A percentile compares a stretch with the other conserved stretches of the same genome.
Evolutionary conservation across 92 coral and sea anemone genomes (phyloP).

Genomic region (Phenganax marumi): DNA sequence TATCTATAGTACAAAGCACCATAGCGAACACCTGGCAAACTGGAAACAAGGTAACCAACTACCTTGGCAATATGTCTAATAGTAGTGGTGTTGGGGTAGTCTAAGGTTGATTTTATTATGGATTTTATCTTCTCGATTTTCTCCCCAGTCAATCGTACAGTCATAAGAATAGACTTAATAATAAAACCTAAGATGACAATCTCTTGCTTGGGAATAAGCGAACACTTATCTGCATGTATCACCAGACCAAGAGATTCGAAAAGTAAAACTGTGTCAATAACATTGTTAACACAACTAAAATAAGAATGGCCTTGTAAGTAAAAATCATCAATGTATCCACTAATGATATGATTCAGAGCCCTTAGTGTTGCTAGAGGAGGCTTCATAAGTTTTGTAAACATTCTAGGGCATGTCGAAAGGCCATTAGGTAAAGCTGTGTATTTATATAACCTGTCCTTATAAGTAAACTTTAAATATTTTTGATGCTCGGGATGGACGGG

Average conservation of each 20-base stretch:
- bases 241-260: not conserved
- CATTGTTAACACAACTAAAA: not conserved
- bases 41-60: constrained; percentile 55
- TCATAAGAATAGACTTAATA: not conserved
- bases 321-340: constrained; percentile 13
- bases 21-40: constrained; percentile 57
- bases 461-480: not conserved
- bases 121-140: not conserved
- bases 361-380: not conserved
- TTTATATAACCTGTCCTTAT: not conserved
- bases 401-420: not conserved
- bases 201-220: not conserved
- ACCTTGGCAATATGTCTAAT: constrained; percentile 55
- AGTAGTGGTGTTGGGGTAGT: not conserved
- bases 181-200: constrained; percentile 3
- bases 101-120: not conserved
- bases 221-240: not conserved
- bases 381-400: not conserved
- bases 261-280: not conserved
- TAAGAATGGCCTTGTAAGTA: not conserved
- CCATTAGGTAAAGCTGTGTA: constrained; percentile 1
- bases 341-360: not conserved
- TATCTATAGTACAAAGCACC: constrained; percentile 58
- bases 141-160: not conserved
- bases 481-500: not conserved